Percentiles rank a stretch among this genome's conserved stretches.
Conservation (phyloP, 2,888 invertebrate genomes). For the Platypus cylindrus region DNA sequence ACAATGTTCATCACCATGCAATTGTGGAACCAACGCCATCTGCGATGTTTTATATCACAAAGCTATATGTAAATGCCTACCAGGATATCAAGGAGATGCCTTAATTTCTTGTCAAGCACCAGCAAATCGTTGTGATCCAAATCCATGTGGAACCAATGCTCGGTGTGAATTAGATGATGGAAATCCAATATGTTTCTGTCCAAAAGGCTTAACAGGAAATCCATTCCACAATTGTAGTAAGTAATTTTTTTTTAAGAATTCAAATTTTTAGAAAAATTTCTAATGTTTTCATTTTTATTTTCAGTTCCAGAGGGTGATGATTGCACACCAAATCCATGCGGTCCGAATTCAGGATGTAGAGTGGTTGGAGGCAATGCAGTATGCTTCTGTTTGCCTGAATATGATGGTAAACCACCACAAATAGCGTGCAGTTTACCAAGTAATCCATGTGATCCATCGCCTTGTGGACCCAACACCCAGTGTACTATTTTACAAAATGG, state of each 20-base stretch:
- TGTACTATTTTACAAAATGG: slow-evolving; percentile 66
- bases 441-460: slow-evolving; percentile 73
- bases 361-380: slow-evolving; percentile 60
- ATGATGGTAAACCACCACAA: slow-evolving; percentile 70
- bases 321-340: slow-evolving; percentile 73
- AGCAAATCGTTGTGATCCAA: slow-evolving; percentile 67
- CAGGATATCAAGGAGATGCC: slow-evolving; percentile 72
- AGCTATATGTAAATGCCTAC: slow-evolving; percentile 68
- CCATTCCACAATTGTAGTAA: slow-evolving; percentile 83
- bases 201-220: slow-evolving; percentile 80
- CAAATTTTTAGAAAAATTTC: slow-evolving; percentile 3
- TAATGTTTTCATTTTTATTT: slow-evolving; percentile 23
- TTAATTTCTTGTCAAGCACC: slow-evolving; percentile 57
- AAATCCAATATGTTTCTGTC: slow-evolving; percentile 79
- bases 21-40: slow-evolving; percentile 66
- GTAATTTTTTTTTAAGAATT: slow-evolving; percentile 32
- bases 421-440: slow-evolving; percentile 56
- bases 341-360: slow-evolving; percentile 70
- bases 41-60: slow-evolving; percentile 72
- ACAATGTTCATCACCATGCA: slow-evolving; percentile 63
- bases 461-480: slow-evolving; percentile 81
- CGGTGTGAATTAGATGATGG: slow-evolving; percentile 74
- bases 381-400: slow-evolving; percentile 82
- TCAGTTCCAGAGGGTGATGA: slow-evolving; percentile 79
- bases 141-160: slow-evolving; percentile 79